Percentiles rank a stretch among this genome's conserved stretches.
phyloP scores from a whole-genome alignment of 2,888 invertebrate species.

The Agonopterix alstromeriana region DNA sequence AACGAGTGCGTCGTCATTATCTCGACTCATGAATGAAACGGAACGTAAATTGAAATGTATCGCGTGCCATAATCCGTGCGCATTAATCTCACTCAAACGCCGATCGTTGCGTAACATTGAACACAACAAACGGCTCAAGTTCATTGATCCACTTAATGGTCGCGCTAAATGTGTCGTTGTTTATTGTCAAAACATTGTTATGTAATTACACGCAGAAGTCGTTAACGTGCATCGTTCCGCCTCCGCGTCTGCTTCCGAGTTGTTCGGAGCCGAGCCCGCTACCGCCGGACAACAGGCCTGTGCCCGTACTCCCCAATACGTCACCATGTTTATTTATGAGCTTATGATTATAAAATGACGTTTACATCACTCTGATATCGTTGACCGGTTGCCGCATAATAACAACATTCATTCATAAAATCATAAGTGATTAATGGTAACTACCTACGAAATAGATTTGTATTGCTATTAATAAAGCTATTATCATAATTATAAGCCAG shows the following conservation, averaged over 20 bases:
- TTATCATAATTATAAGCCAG: constrained; percentile 73
- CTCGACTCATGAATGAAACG: constrained; percentile 71
- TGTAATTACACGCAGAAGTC: constrained; percentile 51
- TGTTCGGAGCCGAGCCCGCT: constrained; percentile 35
- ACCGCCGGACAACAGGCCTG: constrained; percentile 17
- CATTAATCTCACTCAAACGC: constrained; percentile 75
- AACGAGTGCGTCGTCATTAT: constrained; percentile 64
- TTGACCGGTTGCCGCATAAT: constrained; percentile 64
- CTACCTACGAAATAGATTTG: constrained; percentile 71
- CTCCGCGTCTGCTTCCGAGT: not conserved
- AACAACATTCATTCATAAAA: constrained; percentile 63
- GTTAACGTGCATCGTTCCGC: constrained; percentile 1
- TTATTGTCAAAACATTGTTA: constrained; percentile 74
- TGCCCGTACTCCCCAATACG: constrained; percentile 52
- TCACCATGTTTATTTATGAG: constrained; percentile 72
- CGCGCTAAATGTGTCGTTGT: constrained; percentile 71
- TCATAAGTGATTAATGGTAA: constrained; percentile 69
- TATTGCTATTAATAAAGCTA: constrained; percentile 63
- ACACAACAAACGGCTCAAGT: constrained; percentile 68
- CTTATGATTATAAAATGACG: constrained; percentile 75
- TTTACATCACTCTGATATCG: constrained; percentile 68
- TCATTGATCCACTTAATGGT: constrained; percentile 75
- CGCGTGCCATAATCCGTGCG: constrained; percentile 70
- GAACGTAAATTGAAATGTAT: constrained; percentile 75
- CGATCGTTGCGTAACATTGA: constrained; percentile 66